Conservation (phyloP, 2,888 invertebrate genomes). For the Capitulum mitella region DNA sequence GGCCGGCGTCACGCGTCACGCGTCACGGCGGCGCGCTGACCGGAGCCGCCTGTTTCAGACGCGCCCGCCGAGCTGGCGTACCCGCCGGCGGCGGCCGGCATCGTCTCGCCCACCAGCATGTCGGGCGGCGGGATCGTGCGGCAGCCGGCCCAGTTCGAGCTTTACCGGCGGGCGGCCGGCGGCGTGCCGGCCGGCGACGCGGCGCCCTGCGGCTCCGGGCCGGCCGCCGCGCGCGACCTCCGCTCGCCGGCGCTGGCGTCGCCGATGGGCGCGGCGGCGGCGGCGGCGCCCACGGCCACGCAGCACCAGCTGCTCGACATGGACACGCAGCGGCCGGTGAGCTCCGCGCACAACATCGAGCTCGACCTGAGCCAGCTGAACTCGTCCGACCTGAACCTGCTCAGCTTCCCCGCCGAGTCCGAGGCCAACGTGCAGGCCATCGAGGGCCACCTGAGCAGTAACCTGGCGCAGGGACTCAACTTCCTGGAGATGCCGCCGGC, state of each 20-base stretch:
- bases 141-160: background rate
- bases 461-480: conserved; percentile 47
- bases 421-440: conserved; percentile 12
- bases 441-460: conserved; percentile 46
- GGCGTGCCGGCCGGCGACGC: background rate
- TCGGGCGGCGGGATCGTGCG: conserved; percentile 9
- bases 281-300: background rate
- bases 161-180: background rate
- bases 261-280: background rate
- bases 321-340: background rate
- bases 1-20: too few species aligned
- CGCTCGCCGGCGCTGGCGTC: background rate
- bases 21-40: too few species aligned
- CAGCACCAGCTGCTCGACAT: conserved; percentile 2
- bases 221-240: background rate
- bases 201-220: background rate
- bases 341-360: conserved; percentile 26
- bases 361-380: conserved; percentile 34
- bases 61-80: background rate
- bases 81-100: background rate
- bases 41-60: background rate
- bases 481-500: conserved; percentile 37
- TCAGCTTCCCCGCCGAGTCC: conserved; percentile 18
- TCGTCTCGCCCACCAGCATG: background rate
- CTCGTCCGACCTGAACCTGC: conserved; percentile 31